Percentiles rank a stretch among this genome's conserved stretches.
Conservation (phyloP, 2,888 invertebrate genomes). For the Ommatoiulus sabulosus region DNA sequence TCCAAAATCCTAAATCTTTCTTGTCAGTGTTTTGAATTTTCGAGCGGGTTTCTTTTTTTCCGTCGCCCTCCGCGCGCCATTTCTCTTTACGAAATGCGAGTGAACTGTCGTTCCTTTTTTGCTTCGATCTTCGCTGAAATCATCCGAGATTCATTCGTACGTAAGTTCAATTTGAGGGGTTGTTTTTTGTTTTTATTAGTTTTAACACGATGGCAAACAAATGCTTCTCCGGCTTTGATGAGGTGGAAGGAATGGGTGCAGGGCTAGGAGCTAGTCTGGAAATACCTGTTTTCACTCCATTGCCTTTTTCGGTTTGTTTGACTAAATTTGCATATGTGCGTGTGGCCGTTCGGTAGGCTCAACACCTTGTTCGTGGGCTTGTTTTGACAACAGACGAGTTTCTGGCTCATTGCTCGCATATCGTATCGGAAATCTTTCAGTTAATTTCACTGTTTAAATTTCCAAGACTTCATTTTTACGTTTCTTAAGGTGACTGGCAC, state of each 20-base stretch:
- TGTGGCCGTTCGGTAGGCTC: background rate
- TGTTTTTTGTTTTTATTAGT: slow-evolving; percentile 5
- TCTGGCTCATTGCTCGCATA: no score
- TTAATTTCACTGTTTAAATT: no score
- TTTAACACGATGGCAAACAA: background rate
- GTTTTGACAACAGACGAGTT: no score
- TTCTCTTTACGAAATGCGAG: no score
- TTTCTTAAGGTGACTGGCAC: no score
- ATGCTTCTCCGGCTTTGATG: background rate
- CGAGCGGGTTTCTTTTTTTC: no score
- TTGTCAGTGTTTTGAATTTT: no score
- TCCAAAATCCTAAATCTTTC: no score
- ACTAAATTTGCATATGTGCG: background rate
- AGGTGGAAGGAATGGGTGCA: background rate
- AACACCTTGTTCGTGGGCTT: no score
- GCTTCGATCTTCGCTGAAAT: background rate
- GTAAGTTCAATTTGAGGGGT: background rate
- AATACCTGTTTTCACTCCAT: background rate
- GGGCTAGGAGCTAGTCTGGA: background rate
- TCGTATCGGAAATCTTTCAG: no score
- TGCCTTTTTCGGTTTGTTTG: background rate
- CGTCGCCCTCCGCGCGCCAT: no score
- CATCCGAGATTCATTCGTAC: background rate
- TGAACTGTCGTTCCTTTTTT: background rate
- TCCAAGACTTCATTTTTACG: no score